Base-by-base conservation (phyloP, 2,888 invertebrate species). In the Oscheius myriophilus region DNA sequence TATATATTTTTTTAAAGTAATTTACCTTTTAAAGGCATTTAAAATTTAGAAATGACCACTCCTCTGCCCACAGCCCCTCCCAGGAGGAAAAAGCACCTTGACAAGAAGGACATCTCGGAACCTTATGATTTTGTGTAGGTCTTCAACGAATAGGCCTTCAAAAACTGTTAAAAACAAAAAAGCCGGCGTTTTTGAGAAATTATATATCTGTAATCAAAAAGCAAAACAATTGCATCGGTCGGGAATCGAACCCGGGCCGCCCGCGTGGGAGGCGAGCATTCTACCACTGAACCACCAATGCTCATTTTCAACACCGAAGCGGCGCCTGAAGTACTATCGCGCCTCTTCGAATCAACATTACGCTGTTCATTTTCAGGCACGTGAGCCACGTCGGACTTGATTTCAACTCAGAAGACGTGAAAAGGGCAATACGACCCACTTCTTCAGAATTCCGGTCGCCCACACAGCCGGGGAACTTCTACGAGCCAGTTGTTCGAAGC, bases 171-270 rank as follows among this genome's bases (percentile, higher is more conserved):
- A 46, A 21, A 6, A 6, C 21, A 46, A n/a, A 6, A 46, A 46
- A 46, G 11, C 3, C 2, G n/a, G n/a, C n/a, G n/a, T n/a, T n/a
- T n/a, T 6, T 46, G 18, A 46, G 49, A 6, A 4, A 3, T 6
- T 6, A 33, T 9, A 33, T 3, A 6, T 33, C 9, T 33, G 33
- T 33, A 9, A 9, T 33, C 4, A 33, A 33, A 33, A 33, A 33
- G 49, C 49, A 49, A 49, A 49, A 49, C 4, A 49, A 49, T 49
- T 83, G 82, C 79, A 79, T 79, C 74, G 81, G 76, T 81, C 82
- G 82, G 79, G 82, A 82, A 82, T 83, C 82, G 82, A 82, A 82
- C 82, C 80, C 82, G 79, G 82, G 81, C 72, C 82, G 82, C 80
- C 81, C 82, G 82, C 82, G 82, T 82, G 82, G 82, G 4, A 18